A percentile compares a stretch with the other conserved stretches of the same genome.
Evolutionary conservation across 1,140 invertebrate species (phyloP).

Genomic region (Acyrthosiphon pisum): DNA sequence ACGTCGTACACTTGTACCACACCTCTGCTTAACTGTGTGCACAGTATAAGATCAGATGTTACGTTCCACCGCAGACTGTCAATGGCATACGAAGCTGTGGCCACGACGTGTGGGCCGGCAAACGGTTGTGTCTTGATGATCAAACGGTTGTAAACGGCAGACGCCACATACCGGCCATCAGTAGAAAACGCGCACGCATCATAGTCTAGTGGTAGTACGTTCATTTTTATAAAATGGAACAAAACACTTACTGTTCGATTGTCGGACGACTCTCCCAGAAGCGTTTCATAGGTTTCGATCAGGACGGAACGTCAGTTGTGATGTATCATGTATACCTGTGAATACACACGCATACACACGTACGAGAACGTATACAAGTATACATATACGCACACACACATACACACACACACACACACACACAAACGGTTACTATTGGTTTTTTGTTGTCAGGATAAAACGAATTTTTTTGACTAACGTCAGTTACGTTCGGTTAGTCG

Average conservation of each 20-base stretch:
- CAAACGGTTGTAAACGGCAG: not conserved
- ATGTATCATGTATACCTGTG: not conserved
- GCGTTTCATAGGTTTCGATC: conserved; percentile 6
- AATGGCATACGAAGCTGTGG: not conserved
- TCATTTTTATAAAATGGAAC: conserved; percentile 31
- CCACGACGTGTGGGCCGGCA: not conserved
- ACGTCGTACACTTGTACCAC: conserved; percentile 40
- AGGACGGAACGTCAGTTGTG: not conserved
- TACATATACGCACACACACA: not conserved
- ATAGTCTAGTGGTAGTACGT: conserved; percentile 15
- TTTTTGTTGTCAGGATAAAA: not conserved
- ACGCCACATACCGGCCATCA: not conserved
- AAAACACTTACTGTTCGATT: conserved; percentile 50
- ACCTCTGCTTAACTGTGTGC: not conserved
- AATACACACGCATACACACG: not conserved
- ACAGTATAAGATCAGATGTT: not conserved
- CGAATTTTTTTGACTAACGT: not conserved
- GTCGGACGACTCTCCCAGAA: not conserved
- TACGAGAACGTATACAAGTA: not conserved
- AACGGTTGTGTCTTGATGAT: conserved; percentile 18
- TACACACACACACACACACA: not conserved
- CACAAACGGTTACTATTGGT: conserved; percentile 36
- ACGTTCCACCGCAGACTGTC: conserved; percentile 6
- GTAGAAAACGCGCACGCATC: conserved; percentile 37
- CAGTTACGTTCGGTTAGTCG: not conserved